These are phyloP conservation scores for Sinodicranocentrus sp. DNA, from an alignment of 2,888 invertebrate genomes.

Conservation along the genomic window DNA sequence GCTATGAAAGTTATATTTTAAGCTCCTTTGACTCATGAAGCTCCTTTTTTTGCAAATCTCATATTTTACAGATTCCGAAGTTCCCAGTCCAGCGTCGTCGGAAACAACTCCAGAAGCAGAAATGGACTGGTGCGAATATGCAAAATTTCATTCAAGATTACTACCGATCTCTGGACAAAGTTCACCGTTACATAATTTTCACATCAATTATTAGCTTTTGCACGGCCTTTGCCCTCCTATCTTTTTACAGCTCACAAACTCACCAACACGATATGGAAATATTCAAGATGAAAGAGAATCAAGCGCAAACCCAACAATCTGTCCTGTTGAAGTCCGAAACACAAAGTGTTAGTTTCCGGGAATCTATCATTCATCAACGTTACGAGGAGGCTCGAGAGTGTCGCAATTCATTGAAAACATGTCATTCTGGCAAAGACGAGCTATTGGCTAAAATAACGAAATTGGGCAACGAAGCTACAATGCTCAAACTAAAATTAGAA, in stretches of 20 bases:
- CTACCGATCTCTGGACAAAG: slow-evolving; percentile 19
- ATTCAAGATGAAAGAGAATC: slow-evolving; percentile 34
- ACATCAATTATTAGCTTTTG: slow-evolving; percentile 24
- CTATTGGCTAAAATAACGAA: background rate
- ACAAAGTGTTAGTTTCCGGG: slow-evolving; percentile 26
- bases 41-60: too few relatives aligned
- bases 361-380: slow-evolving; percentile 32
- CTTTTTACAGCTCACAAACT: slow-evolving; percentile 34
- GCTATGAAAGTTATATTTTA: too few relatives aligned
- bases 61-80: too few relatives aligned
- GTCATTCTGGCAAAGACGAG: slow-evolving; percentile 15
- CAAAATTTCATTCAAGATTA: slow-evolving; percentile 29
- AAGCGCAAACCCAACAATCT: slow-evolving; percentile 7
- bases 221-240: slow-evolving; percentile 32
- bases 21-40: too few relatives aligned
- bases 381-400: slow-evolving; percentile 44
- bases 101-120: background rate
- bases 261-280: slow-evolving; percentile 39
- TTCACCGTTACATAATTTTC: slow-evolving; percentile 24
- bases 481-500: slow-evolving; percentile 1
- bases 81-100: background rate
- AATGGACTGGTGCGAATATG: background rate
- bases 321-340: background rate
- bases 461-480: background rate
- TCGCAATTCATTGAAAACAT: slow-evolving; percentile 7